Evolutionary conservation across 1,140 invertebrate species (phyloP).

Genomic region (Helicorthomorpha holstii): DNA sequence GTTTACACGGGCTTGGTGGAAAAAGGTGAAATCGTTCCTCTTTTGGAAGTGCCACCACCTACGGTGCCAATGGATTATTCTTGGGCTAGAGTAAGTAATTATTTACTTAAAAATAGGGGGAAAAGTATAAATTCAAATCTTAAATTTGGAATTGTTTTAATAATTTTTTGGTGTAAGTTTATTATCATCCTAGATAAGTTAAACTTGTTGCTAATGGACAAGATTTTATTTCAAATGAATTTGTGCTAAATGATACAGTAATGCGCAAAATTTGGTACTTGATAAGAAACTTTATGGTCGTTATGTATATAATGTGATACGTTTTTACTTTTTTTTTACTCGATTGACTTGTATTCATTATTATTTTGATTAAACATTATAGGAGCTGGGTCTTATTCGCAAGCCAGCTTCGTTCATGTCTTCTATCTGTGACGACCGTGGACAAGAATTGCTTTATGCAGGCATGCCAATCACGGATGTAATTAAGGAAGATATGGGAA

Average conservation of each 20-base stretch:
- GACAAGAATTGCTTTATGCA: slow-evolving; percentile 93
- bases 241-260: neutral
- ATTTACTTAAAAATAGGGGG: neutral
- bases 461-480: slow-evolving; percentile 96
- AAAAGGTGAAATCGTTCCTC: slow-evolving; percentile 64
- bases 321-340: neutral
- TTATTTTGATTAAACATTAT: too few relatives aligned
- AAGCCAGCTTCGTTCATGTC: slow-evolving; percentile 99
- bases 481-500: slow-evolving; percentile 59
- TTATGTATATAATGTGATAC: too few relatives aligned
- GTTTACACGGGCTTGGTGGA: slow-evolving; percentile 63
- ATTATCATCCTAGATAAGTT: too few relatives aligned
- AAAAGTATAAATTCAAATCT: neutral
- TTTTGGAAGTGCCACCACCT: slow-evolving; percentile 85
- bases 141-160: too few relatives aligned
- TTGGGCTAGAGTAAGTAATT: slow-evolving; percentile 67
- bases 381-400: slow-evolving; percentile 92
- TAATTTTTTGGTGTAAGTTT: too few relatives aligned
- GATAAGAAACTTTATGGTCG: slow-evolving; percentile 2
- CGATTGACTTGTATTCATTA: slow-evolving; percentile 6
- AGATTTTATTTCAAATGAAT: too few relatives aligned
- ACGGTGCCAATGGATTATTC: slow-evolving; percentile 99
- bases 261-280: neutral
- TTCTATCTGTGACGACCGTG: slow-evolving; percentile 96
- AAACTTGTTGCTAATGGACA: too few relatives aligned